Conservation (phyloP, 1,140 invertebrate genomes). For the Camponotus vicinus region DNA sequence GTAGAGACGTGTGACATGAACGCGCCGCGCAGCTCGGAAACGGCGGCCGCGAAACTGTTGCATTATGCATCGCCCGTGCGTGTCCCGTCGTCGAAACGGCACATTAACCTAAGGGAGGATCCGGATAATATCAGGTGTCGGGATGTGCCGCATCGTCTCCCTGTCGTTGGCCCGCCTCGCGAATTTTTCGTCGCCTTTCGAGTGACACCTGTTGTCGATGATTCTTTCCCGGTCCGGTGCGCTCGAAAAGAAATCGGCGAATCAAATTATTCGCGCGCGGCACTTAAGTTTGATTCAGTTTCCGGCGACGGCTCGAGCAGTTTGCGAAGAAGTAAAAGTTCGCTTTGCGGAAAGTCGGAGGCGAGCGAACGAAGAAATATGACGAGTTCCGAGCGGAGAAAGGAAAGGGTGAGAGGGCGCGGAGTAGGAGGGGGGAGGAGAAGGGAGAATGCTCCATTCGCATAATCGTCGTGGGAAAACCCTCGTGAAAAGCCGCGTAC, state of each 20-base stretch:
- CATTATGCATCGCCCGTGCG: slow-evolving; percentile 66
- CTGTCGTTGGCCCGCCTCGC: neutral
- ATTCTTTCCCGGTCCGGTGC: slow-evolving; percentile 12
- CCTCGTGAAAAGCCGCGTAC: slow-evolving; percentile 45
- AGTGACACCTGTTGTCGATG: slow-evolving; percentile 55
- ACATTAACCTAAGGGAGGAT: slow-evolving; percentile 47
- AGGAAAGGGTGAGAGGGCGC: neutral
- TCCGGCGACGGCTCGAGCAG: slow-evolving; percentile 21
- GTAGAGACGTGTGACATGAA: slow-evolving; percentile 18
- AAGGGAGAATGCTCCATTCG: neutral
- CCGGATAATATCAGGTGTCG: slow-evolving; percentile 28
- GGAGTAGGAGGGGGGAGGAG: too few relatives aligned
- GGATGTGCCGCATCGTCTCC: neutral
- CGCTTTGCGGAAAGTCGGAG: slow-evolving; percentile 12
- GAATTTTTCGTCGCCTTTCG: slow-evolving; percentile 29
- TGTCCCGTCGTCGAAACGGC: slow-evolving; percentile 44
- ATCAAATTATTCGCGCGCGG: slow-evolving; percentile 33
- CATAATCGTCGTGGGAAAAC: slow-evolving; percentile 55
- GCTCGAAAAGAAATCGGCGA: slow-evolving; percentile 11
- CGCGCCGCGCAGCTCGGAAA: slow-evolving; percentile 9
- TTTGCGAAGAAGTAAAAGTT: slow-evolving; percentile 38
- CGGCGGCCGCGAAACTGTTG: slow-evolving; percentile 32
- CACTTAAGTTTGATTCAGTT: slow-evolving; percentile 42
- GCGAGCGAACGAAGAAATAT: slow-evolving; percentile 31
- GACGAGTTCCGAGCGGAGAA: slow-evolving; percentile 16